phyloP scores from a whole-genome alignment of 64 coral and sea anemone species.

The Montipora capricornis region DNA sequence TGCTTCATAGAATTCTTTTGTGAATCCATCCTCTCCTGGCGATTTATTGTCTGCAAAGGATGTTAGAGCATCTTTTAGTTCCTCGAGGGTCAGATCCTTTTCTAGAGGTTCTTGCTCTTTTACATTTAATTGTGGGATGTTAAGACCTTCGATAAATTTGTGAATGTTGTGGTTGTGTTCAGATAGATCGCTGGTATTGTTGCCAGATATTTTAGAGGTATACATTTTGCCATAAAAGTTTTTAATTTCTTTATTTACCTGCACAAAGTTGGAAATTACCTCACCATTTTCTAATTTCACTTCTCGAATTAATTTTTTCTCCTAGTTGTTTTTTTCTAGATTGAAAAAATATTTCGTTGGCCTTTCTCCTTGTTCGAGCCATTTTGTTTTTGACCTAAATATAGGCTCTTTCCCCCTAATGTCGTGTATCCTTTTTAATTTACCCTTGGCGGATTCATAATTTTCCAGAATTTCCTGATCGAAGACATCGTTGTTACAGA shows the following conservation, averaged over 20 bases:
- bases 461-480: not conserved
- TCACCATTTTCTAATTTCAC: not conserved
- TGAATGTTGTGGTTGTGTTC: too few relatives aligned
- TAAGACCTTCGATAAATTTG: not conserved
- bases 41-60: conserved; percentile 11
- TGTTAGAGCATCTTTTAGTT: conserved; percentile 9
- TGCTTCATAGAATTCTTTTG: not conserved
- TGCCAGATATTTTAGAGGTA: not conserved
- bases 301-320: conserved; percentile 1
- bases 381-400: not conserved
- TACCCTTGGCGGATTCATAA: not conserved
- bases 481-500: too few relatives aligned
- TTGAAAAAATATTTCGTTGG: conserved; percentile 16
- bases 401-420: not conserved
- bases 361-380: conserved; percentile 3
- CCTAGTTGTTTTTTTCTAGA: not conserved
- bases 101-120: not conserved
- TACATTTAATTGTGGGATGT: not conserved
- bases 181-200: too few relatives aligned
- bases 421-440: conserved; percentile 4
- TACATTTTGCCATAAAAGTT: conserved; percentile 10
- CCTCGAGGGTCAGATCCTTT: not conserved
- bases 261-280: too few relatives aligned
- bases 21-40: conserved; percentile 1
- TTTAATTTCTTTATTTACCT: not conserved